Base-by-base conservation (phyloP, 2,797 vertebrate species). In the Cynopterus sphinx region DNA sequence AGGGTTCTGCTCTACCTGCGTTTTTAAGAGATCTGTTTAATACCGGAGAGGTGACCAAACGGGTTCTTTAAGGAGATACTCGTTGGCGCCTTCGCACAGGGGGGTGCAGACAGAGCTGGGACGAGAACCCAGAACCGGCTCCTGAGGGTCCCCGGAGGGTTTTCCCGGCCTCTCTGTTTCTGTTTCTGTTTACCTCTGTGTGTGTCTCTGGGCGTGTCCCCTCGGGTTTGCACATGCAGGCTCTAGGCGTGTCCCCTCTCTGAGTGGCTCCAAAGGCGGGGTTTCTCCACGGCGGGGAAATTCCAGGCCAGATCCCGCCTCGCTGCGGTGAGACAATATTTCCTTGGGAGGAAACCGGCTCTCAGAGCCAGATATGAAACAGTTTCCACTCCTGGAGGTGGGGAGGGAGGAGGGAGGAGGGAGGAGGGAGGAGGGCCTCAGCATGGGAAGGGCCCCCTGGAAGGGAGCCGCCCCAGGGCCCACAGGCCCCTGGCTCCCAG, bases 301-400 rank as follows among this genome's bases (percentile, higher is more conserved):
- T 96, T 97, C 97, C 96, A 87, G 91, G 51, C 46, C 49, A n/a
- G 91, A 51, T 31, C 77, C 49, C 17, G 65, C 93, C 49, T 7
- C 70, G 55, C 70, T 4, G 87, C 22, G 0, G 70, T 74, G 92
- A 96, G 89, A 61, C 82, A 82, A 36, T 33, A 21, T 95, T 97
- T 97, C 96, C 95, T 53, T 51, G 81, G 86, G 94, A 97, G 96
- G 94, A 95, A 97, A 93, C 86, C 55, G 12, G 89, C 49, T 61
- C 93, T 82, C 21, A 3, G 88, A 46, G 88, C 94, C 95, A 67
- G 78, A 61, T 87, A 15, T 1, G 53, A 77, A 92, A 67, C 46
- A 49, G 85, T 97, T 95, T 96, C 93, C 93, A 90, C 61, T 65
- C 78, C 1, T 12, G 71, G 73, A 70, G 55, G 51, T 49, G 39